Percentiles rank a stretch among this genome's conserved stretches.
Conservation (phyloP, 2,888 invertebrate genomes). For the Euproctis similis region DNA sequence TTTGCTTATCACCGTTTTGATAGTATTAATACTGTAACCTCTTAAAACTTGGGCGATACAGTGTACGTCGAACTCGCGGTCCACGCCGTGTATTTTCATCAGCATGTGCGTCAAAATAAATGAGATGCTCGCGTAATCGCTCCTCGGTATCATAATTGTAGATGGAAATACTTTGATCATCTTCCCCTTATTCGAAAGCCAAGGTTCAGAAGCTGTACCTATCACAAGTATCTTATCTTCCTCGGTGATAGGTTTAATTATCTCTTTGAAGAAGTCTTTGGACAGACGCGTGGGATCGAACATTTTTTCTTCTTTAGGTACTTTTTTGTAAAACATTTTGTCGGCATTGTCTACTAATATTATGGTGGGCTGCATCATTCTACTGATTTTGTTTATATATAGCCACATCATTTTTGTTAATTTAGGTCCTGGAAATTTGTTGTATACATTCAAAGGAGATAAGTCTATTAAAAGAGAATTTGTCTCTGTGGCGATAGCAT, state of each 20-base stretch:
- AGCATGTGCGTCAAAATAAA: conserved; percentile 70
- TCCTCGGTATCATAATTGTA: conserved; percentile 68
- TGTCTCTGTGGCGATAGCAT: conserved; percentile 85
- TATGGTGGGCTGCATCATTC: conserved; percentile 82
- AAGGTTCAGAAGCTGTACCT: conserved; percentile 81
- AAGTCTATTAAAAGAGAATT: conserved; percentile 86
- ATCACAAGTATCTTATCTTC: conserved; percentile 82
- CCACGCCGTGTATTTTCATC: conserved; percentile 76
- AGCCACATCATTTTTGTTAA: conserved; percentile 80
- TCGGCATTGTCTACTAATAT: conserved; percentile 82
- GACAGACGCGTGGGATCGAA: conserved; percentile 82
- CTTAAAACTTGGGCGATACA: conserved; percentile 70
- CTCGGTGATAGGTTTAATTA: conserved; percentile 80
- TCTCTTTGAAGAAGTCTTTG: conserved; percentile 78
- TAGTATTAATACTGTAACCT: conserved; percentile 70
- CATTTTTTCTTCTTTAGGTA: conserved; percentile 77
- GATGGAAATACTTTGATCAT: conserved; percentile 77
- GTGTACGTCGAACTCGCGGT: conserved; percentile 76
- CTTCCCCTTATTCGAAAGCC: conserved; percentile 65
- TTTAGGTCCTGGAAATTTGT: conserved; percentile 81
- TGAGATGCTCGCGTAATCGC: conserved; percentile 78
- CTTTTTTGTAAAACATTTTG: conserved; percentile 80
- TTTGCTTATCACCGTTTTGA: conserved; percentile 54
- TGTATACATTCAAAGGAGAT: conserved; percentile 79
- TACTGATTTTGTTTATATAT: conserved; percentile 79